These are phyloP conservation scores for Salminus brasiliensis DNA, from an alignment of 2,113 vertebrate species.

Conservation along the genomic window DNA sequence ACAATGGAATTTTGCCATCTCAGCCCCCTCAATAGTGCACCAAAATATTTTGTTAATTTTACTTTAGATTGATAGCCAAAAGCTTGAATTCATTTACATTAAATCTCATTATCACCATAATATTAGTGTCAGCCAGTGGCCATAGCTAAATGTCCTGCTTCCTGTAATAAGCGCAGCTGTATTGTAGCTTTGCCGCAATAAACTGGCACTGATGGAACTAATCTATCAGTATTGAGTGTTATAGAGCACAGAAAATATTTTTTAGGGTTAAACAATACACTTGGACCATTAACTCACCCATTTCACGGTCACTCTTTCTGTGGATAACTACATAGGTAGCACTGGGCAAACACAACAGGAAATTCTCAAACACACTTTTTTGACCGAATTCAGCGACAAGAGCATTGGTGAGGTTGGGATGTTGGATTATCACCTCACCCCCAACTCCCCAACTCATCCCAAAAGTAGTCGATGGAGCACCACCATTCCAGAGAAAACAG, in stretches of 20 bases:
- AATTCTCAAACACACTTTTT: too few relatives aligned
- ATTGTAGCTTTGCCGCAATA: neutral
- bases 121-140: constrained; percentile 10
- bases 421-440: too few relatives aligned
- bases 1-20: neutral
- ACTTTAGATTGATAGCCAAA: constrained; percentile 3
- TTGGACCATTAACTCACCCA: neutral
- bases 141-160: neutral
- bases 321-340: neutral
- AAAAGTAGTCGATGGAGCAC: too few relatives aligned
- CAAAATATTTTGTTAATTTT: constrained; percentile 27
- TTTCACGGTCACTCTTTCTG: neutral
- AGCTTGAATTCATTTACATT: constrained; percentile 10
- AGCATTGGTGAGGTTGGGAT: too few relatives aligned
- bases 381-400: too few relatives aligned
- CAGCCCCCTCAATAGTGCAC: neutral
- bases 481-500: too few relatives aligned
- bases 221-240: neutral
- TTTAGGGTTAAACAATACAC: neutral
- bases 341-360: neutral
- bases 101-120: constrained; percentile 30
- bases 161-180: neutral
- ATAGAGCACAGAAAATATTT: neutral
- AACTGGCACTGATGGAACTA: neutral
- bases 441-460: too few relatives aligned